Evolutionary conservation across 2,888 invertebrate species (phyloP).

Genomic region (Lepidochrysops patricia): DNA sequence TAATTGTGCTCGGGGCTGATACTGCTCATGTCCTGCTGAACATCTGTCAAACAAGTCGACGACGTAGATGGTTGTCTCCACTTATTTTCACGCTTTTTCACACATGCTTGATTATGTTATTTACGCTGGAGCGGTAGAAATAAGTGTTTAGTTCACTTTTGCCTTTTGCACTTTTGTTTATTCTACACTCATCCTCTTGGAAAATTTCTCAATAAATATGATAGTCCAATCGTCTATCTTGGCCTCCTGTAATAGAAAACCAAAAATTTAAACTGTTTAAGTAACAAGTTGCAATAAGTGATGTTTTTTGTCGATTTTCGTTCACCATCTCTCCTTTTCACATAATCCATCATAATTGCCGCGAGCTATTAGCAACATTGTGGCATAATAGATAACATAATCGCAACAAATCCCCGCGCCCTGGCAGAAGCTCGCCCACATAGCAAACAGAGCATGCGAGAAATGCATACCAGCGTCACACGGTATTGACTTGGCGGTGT

Average conservation of each 20-base stretch:
- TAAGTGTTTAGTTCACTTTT: neutral
- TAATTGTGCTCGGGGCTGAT: neutral
- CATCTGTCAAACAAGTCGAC: neutral
- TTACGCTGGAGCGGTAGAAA: neutral
- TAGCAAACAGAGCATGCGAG: conserved; percentile 42
- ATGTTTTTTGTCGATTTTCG: too few species aligned
- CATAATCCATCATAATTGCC: too few species aligned
- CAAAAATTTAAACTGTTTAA: too few species aligned
- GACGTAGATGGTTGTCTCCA: neutral
- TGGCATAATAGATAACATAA: neutral
- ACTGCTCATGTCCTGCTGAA: neutral
- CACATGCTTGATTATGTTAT: neutral
- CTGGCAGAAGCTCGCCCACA: conserved; percentile 34
- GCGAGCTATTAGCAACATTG: too few species aligned
- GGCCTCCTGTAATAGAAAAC: too few species aligned
- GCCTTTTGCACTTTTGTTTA: neutral
- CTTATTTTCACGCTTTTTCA: conserved; percentile 3
- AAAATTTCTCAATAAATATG: too few species aligned
- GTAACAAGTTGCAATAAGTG: too few species aligned
- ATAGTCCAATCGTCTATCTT: too few species aligned
- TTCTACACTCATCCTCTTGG: too few species aligned
- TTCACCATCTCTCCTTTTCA: too few species aligned
- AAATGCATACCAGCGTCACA: conserved; percentile 39
- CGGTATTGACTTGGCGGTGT: conserved; percentile 11
- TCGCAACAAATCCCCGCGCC: neutral